Conservation (phyloP, 2,888 invertebrate species). For the Synanthedon myopaeformis region DNA sequence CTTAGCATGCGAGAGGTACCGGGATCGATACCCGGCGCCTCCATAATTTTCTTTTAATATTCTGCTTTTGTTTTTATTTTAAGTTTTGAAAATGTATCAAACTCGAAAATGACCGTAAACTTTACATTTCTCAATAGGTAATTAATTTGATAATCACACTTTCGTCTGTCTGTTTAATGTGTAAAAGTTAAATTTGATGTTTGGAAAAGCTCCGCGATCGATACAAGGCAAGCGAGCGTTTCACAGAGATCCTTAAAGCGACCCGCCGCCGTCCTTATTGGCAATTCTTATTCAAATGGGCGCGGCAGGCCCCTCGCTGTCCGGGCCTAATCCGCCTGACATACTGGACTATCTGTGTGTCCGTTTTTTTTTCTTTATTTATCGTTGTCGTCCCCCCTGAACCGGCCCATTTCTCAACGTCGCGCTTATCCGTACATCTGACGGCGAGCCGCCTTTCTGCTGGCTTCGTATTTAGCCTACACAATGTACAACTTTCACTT, state of each 20-base stretch:
- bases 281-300: slow-evolving; percentile 66
- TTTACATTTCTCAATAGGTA: no score
- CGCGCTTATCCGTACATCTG: slow-evolving; percentile 60
- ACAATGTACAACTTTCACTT: no score
- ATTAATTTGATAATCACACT: no score
- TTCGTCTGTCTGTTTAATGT: no score
- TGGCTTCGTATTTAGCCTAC: slow-evolving; percentile 23
- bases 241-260: slow-evolving; percentile 38
- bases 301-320: slow-evolving; percentile 12
- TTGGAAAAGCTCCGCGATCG: slow-evolving; percentile 19
- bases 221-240: slow-evolving; percentile 42
- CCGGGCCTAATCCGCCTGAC: slow-evolving; percentile 54
- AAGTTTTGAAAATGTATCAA: no score
- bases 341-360: slow-evolving; percentile 55
- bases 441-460: slow-evolving; percentile 48
- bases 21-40: slow-evolving; percentile 66
- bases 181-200: not conserved
- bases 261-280: slow-evolving; percentile 41
- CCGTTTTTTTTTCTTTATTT: slow-evolving; percentile 58
- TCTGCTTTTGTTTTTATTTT: no score
- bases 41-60: not conserved
- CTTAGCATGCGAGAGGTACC: slow-evolving; percentile 70
- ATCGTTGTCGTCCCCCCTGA: slow-evolving; percentile 36
- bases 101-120: no score
- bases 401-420: slow-evolving; percentile 62